A percentile compares a stretch with the other conserved stretches of the same genome.
phyloP scores from a whole-genome alignment of 2,888 invertebrate genomes.

The Zygogramma bicolorata region DNA sequence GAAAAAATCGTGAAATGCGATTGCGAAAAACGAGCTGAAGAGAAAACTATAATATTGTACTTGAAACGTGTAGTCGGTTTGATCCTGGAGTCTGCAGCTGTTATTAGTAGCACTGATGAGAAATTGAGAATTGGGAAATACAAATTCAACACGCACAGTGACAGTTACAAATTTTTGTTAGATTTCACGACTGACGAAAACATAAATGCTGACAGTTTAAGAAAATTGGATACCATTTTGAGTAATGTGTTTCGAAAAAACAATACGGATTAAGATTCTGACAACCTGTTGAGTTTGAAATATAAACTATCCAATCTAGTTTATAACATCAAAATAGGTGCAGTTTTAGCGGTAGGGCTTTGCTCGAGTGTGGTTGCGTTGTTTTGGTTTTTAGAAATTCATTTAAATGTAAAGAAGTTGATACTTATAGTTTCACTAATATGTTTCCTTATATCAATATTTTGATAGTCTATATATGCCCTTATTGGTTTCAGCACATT shows the following conservation, averaged over 20 bases:
- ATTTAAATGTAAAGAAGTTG: no score
- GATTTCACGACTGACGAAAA: slow-evolving; percentile 37
- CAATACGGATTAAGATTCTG: slow-evolving; percentile 34
- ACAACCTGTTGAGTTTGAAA: no score
- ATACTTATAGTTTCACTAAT: no score
- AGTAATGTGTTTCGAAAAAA: slow-evolving; percentile 42
- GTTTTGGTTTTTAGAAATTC: no score
- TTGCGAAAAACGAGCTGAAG: slow-evolving; percentile 19
- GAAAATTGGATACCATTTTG: slow-evolving; percentile 47
- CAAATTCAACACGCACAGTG: slow-evolving; percentile 35
- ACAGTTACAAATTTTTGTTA: slow-evolving; percentile 42
- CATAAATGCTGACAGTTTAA: slow-evolving; percentile 38
- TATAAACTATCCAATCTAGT: no score
- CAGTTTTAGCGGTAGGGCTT: no score
- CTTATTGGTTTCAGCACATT: no score
- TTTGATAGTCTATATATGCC: no score
- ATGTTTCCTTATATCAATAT: no score
- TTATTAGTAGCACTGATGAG: slow-evolving; percentile 36
- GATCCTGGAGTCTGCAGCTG: slow-evolving; percentile 41
- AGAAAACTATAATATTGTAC: slow-evolving; percentile 33
- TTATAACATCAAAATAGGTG: no score
- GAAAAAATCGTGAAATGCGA: background rate
- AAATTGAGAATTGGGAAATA: slow-evolving; percentile 38
- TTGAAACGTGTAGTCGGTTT: slow-evolving; percentile 46
- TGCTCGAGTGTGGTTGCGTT: no score